Evolutionary conservation across 2,888 invertebrate genomes (phyloP).

Genomic region (Diarsia brunnea): DNA sequence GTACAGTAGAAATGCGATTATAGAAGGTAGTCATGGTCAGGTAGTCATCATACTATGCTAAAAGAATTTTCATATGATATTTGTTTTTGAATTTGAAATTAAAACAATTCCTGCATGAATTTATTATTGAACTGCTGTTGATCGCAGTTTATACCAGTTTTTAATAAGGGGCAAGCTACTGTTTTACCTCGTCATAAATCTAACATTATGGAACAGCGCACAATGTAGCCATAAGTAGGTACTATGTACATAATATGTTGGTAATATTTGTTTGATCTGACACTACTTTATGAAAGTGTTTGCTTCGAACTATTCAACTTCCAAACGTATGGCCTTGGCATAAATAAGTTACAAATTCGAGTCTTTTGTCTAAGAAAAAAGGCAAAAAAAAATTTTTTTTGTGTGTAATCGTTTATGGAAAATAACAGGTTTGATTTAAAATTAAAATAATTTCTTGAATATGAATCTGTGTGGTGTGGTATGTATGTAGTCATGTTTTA

Average conservation of each 20-base stretch:
- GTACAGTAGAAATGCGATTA: neutral
- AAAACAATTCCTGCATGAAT: neutral
- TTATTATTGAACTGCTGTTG: neutral
- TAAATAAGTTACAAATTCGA: constrained; percentile 17
- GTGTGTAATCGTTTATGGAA: neutral
- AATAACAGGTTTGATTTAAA: neutral
- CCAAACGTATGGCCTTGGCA: constrained; percentile 43
- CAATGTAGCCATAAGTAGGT: neutral
- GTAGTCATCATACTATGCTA: neutral
- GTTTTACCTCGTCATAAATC: constrained; percentile 18
- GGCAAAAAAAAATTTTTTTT: neutral
- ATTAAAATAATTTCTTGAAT: neutral
- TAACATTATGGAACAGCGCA: constrained; percentile 28
- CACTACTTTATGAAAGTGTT: constrained; percentile 43
- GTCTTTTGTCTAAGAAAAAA: constrained; percentile 4
- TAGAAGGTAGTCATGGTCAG: neutral
- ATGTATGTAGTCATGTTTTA: neutral
- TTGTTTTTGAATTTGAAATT: neutral
- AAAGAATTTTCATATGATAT: neutral
- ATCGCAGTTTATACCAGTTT: neutral
- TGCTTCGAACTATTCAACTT: constrained; percentile 37
- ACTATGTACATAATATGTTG: constrained; percentile 21
- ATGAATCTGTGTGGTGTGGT: neutral
- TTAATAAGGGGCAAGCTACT: neutral
- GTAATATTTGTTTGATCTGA: constrained; percentile 50